These are phyloP conservation scores for Danio jaintianensis DNA, from an alignment of 2,797 vertebrate genomes.

Conservation along the genomic window DNA sequence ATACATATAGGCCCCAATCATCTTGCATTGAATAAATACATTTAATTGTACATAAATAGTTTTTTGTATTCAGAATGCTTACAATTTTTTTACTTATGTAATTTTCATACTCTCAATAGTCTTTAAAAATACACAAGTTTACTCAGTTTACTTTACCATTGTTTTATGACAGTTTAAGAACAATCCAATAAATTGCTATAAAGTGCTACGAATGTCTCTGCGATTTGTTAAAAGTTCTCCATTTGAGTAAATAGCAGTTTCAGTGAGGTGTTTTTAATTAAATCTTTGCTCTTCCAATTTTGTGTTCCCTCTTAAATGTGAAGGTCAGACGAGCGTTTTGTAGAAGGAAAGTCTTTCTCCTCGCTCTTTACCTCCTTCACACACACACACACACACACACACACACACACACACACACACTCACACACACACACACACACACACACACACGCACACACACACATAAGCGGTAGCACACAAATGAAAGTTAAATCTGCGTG, in stretches of 20 bases:
- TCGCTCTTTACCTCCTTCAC: conserved; percentile 1
- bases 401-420: conserved; percentile 29
- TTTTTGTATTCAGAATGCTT: too few species aligned
- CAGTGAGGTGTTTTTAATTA: conserved; percentile 24
- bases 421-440: conserved; percentile 35
- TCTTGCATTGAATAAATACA: too few species aligned
- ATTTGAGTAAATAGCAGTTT: conserved; percentile 18
- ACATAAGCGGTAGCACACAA: conserved; percentile 62
- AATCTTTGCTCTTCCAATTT: background rate
- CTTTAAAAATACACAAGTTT: too few species aligned
- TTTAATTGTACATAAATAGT: too few species aligned
- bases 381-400: conserved; percentile 31
- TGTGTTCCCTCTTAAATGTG: conserved; percentile 28
- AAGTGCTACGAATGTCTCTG: background rate
- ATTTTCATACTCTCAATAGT: too few species aligned
- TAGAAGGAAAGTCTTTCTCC: conserved; percentile 21
- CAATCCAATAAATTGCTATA: conserved; percentile 20
- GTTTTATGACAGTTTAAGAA: conserved; percentile 22
- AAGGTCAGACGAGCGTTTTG: conserved; percentile 42
- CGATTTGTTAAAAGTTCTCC: conserved; percentile 38
- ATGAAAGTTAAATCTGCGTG: conserved; percentile 76
- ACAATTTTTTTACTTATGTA: too few species aligned
- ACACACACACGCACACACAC: conserved; percentile 21
- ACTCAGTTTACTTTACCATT: too few species aligned
- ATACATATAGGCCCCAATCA: too few species aligned